Base-by-base conservation (phyloP, 1,140 invertebrate genomes). In the Drosophila pruinosa region DNA sequence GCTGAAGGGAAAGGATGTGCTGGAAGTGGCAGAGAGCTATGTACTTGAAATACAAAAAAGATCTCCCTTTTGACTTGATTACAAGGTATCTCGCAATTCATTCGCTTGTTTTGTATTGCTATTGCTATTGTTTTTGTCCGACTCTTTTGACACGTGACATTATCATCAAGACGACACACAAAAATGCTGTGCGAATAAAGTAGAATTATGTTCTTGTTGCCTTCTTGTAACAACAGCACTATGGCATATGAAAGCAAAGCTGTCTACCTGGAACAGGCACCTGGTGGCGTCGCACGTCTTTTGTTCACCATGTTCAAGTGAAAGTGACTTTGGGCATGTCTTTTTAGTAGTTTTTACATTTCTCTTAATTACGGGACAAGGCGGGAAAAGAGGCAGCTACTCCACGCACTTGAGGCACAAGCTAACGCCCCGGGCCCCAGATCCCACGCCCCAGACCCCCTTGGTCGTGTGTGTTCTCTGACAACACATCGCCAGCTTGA, bases 301-400 rank as follows among this genome's bases (percentile, higher is more conserved):
- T 72, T 72, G 69, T 72, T 59, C 59, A 39, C 38, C 28, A n/a
- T n/a, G n/a, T n/a, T n/a, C n/a, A 14, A 68, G 54, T 67, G 34
- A 62, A 68, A 61, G 57, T 76, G 58, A 68, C 56, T 68, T 85
- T 68, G 76, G 50, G 58, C 65, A 54, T 70, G 70, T 75, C 54
- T 59, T 70, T n/a, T 72, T 57, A 74, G 74, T 85, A 78, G 77
- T 88, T 81, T 78, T 86, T 81, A 71, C 82, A 85, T 85, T 81
- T 85, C 54, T 86, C 82, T 81, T 86, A 85, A 85, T 85, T 86
- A 81, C 48, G 70, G 38, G 63, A 2, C n/a, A 12, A 0, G n/a
- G 28, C 34, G 56, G 41, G 39, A 52, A 36, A 6, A n/a, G 2
- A 10, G 31, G 8, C 4, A 24, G 1, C 4, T 12, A 4, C 26